Percentiles rank a stretch among this genome's conserved stretches.
These are phyloP conservation scores for Gisinianus flammeolus DNA, from an alignment of 2,888 invertebrate genomes.

Conservation along the genomic window DNA sequence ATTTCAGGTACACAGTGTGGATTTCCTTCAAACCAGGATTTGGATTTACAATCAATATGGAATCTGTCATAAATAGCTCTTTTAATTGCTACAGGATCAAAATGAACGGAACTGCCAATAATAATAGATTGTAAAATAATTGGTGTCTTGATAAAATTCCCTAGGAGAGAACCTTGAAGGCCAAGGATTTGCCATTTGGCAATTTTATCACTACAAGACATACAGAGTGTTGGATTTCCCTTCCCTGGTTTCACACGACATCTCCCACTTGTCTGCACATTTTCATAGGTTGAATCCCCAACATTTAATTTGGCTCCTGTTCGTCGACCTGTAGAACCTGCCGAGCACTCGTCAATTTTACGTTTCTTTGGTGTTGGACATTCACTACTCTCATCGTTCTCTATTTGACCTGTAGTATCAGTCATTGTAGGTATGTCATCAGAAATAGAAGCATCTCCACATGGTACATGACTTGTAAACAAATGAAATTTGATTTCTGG, in stretches of 20 bases:
- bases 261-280: slow-evolving; percentile 73
- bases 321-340: slow-evolving; percentile 64
- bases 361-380: slow-evolving; percentile 36
- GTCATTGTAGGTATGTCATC: slow-evolving; percentile 55
- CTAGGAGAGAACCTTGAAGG: slow-evolving; percentile 79
- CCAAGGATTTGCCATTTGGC: slow-evolving; percentile 87
- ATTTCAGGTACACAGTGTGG: slow-evolving; percentile 37
- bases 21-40: neutral
- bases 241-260: slow-evolving; percentile 88
- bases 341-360: slow-evolving; percentile 30
- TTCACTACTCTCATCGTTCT: neutral
- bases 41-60: neutral
- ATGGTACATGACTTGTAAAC: slow-evolving; percentile 85
- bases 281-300: slow-evolving; percentile 55
- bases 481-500: slow-evolving; percentile 75
- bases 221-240: slow-evolving; percentile 84
- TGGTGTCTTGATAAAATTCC: slow-evolving; percentile 70
- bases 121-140: slow-evolving; percentile 74
- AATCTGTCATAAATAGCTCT: slow-evolving; percentile 65
- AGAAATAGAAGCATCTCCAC: slow-evolving; percentile 92
- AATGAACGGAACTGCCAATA: slow-evolving; percentile 72
- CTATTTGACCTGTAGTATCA: neutral
- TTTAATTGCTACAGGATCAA: slow-evolving; percentile 67
- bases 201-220: slow-evolving; percentile 94
- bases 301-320: slow-evolving; percentile 77